Conservation (phyloP, 2,888 invertebrate species). For the Chromoteleia sp. region DNA sequence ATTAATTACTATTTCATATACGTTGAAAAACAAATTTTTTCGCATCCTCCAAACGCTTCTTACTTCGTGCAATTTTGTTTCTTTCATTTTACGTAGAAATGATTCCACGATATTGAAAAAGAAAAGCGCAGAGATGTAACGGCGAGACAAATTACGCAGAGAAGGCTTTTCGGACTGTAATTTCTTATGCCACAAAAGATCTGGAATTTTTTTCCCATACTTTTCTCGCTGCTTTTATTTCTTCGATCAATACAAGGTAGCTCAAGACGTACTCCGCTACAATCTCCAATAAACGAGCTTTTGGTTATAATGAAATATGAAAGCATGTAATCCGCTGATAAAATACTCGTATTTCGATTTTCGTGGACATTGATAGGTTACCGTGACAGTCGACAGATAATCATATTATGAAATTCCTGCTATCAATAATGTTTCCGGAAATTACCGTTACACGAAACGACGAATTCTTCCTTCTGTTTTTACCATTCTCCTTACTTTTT, state of each 20-base stretch:
- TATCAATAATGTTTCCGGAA: slow-evolving; percentile 43
- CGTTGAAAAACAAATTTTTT: background rate
- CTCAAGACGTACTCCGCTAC: slow-evolving; percentile 35
- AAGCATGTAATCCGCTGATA: slow-evolving; percentile 59
- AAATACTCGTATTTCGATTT: slow-evolving; percentile 61
- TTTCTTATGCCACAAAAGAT: slow-evolving; percentile 54
- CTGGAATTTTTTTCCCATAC: slow-evolving; percentile 11
- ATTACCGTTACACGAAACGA: slow-evolving; percentile 30
- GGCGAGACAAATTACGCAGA: slow-evolving; percentile 44
- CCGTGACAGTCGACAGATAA: slow-evolving; percentile 58
- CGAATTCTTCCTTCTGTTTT: slow-evolving; percentile 11
- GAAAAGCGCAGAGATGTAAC: slow-evolving; percentile 30
- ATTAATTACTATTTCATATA: slow-evolving; percentile 23
- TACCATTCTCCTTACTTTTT: background rate
- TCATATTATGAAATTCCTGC: slow-evolving; percentile 52
- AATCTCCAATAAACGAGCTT: slow-evolving; percentile 55
- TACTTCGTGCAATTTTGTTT: background rate
- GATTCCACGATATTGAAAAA: slow-evolving; percentile 36
- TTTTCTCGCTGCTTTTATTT: slow-evolving; percentile 29
- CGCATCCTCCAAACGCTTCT: background rate
- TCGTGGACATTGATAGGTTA: slow-evolving; percentile 53
- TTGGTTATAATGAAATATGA: slow-evolving; percentile 57
- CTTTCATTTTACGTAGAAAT: slow-evolving; percentile 33
- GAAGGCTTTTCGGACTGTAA: slow-evolving; percentile 36
- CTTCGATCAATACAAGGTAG: slow-evolving; percentile 45